Conservation (phyloP, 2,113 vertebrate species). For the Nyctereutes procyonoides region DNA sequence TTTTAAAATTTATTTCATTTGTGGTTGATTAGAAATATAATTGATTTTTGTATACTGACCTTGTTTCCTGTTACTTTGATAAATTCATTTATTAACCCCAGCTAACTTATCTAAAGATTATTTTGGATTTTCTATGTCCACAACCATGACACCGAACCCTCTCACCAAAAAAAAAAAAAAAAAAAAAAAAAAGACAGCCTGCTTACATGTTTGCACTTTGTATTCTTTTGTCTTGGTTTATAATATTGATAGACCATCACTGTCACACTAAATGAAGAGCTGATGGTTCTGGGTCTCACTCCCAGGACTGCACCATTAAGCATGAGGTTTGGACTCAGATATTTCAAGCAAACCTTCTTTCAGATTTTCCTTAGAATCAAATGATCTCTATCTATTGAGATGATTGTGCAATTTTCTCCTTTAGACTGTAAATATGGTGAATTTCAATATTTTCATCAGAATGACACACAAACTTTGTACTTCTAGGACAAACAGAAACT, state of each 20-base stretch:
- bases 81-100: not conserved
- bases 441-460: not conserved
- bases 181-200: not conserved
- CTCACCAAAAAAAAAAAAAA: not conserved
- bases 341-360: not conserved
- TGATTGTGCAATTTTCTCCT: not conserved
- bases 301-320: not conserved
- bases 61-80: no score
- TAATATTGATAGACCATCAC: rapidly evolving
- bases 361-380: not conserved
- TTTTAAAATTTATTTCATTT: not conserved
- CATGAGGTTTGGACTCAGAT: not conserved
- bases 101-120: not conserved
- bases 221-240: not conserved
- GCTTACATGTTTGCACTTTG: no score
- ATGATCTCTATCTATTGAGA: not conserved
- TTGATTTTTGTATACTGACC: not conserved
- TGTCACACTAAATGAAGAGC: no score
- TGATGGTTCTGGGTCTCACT: not conserved
- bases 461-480: not conserved
- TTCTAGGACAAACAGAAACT: not conserved
- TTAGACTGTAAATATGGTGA: not conserved
- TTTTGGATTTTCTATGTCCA: not conserved
- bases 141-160: not conserved
- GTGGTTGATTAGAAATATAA: not conserved